Conservation (phyloP, 2,888 invertebrate genomes). For the Agrotis segetum region DNA sequence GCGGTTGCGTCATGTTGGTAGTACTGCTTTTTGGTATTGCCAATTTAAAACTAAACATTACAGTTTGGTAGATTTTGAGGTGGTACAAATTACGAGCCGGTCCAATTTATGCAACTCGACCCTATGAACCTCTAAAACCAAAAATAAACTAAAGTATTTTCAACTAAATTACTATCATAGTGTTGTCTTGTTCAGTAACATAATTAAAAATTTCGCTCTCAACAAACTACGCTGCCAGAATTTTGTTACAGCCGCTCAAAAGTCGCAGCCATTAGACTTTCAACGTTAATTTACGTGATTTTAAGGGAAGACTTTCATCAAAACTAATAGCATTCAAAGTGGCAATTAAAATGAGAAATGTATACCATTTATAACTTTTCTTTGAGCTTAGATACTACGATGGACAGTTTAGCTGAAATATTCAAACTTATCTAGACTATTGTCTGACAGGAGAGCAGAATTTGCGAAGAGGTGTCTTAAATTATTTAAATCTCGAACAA, state of each 20-base stretch:
- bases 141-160: neutral
- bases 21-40: too few relatives aligned
- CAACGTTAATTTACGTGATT: constrained; percentile 45
- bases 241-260: constrained; percentile 28
- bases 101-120: too few relatives aligned
- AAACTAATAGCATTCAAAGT: constrained; percentile 59
- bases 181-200: neutral
- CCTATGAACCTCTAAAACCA: neutral
- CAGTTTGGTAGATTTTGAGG: too few relatives aligned
- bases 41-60: too few relatives aligned
- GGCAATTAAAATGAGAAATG: constrained; percentile 64
- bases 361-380: constrained; percentile 54
- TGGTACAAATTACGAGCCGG: too few relatives aligned
- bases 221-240: constrained; percentile 10
- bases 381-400: constrained; percentile 15
- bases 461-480: constrained; percentile 2
- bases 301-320: constrained; percentile 53
- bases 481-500: neutral
- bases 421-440: constrained; percentile 7
- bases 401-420: constrained; percentile 25
- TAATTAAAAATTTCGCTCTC: constrained; percentile 6
- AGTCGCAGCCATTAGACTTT: constrained; percentile 33
- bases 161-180: neutral
- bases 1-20: too few relatives aligned
- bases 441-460: neutral